Base-by-base conservation (phyloP, 2,888 invertebrate species). In the Drosophila heteroneura region DNA sequence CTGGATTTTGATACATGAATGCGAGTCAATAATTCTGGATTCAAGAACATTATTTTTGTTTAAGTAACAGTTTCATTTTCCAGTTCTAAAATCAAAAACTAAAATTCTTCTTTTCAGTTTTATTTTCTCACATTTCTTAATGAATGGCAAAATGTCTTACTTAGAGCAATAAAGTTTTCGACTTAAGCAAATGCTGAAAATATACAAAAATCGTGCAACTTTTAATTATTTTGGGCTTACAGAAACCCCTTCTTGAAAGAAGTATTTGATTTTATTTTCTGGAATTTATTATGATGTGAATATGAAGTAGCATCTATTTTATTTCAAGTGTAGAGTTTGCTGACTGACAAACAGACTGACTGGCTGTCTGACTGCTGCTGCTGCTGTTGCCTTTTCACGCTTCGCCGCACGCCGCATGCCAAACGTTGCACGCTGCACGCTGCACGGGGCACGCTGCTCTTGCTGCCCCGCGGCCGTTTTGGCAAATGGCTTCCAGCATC, bases 351-450 rank as follows among this genome's bases (percentile, higher is more conserved):
- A 35, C 33, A 33, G 22, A 35, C 53, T 4, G 19, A 35, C 51
- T 56, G 32, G 12, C 33, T 10, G 33, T 19, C 52, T 32, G 32
- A 33, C 49, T 61, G 28, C 35, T 56, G 35, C 37, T 52, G 56
- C 37, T 53, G 44, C 52, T 39, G 47, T 66, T 77, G 81, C 74
- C 85, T 79, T 83, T 82, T 85, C 83, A 82, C 85, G 82, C 83
- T 76, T 82, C 76, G 76, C 76, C 68, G 76, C 80, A 76, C 69
- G 82, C 62, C 53, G 56, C 58, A 49, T 28, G 39, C 57, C 9
- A 28, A 37, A 54, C 33, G 54, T 16, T 35, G 54, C 33, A 54
- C 54, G 54, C 35, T 35, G 54, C 33, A 54, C 54, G 54, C 35
- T 56, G 54, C 22, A 54, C 54, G 33, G 16, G 22, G 56, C 47